A percentile compares a stretch with the other conserved stretches of the same genome.
Conservation (phyloP, 2,888 invertebrate species). For the Buathra laborator region DNA sequence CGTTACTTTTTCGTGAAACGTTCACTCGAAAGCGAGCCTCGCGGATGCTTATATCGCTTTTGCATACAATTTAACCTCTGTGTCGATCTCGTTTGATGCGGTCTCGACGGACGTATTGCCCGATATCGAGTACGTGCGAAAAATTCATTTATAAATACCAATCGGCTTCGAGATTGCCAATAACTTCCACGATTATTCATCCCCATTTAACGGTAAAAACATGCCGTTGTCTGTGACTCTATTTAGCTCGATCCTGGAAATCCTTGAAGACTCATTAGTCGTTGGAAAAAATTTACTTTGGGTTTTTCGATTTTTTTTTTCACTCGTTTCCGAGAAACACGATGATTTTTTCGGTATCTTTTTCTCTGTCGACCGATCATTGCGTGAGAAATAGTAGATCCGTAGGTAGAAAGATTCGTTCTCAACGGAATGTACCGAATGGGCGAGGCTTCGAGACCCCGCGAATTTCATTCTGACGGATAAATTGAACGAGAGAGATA, state of each 20-base stretch:
- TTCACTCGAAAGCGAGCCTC: neutral
- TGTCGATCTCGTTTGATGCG: constrained; percentile 5
- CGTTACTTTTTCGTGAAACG: constrained; percentile 47
- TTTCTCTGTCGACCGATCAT: constrained; percentile 15
- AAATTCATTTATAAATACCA: constrained; percentile 24
- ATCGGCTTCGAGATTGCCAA: constrained; percentile 15
- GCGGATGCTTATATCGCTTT: neutral
- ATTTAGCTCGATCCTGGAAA: constrained; percentile 45
- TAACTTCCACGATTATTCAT: constrained; percentile 31
- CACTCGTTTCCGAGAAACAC: constrained; percentile 54
- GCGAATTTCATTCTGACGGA: constrained; percentile 40
- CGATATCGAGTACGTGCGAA: constrained; percentile 6
- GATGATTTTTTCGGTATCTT: constrained; percentile 51
- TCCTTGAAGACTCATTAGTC: constrained; percentile 59
- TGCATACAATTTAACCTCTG: neutral
- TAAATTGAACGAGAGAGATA: constrained; percentile 58
- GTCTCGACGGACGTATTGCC: neutral
- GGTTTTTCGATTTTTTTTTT: constrained; percentile 13
- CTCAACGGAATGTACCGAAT: constrained; percentile 46
- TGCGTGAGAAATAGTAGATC: constrained; percentile 45
- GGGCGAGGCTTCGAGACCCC: constrained; percentile 48
- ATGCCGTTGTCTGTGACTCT: constrained; percentile 53
- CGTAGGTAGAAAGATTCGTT: constrained; percentile 43
- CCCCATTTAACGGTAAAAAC: constrained; percentile 26
- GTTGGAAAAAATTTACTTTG: constrained; percentile 42